A percentile compares a stretch with the other conserved stretches of the same genome.
These are phyloP conservation scores for Triplophysa siluroides DNA, from an alignment of 2,113 vertebrate species.

Conservation along the genomic window DNA sequence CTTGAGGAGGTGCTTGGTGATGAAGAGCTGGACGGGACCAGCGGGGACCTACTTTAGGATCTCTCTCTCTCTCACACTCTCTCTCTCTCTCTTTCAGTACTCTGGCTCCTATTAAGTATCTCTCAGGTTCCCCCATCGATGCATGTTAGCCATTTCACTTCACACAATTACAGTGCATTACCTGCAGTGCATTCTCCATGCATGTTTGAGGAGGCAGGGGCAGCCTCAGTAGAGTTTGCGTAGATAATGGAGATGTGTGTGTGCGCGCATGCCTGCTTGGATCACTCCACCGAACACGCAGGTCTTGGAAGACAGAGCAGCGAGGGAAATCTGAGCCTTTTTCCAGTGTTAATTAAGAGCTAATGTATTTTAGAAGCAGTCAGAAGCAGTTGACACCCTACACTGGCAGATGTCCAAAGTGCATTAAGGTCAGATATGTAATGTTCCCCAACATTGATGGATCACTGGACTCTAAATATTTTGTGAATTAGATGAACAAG, in stretches of 20 bases:
- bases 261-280: conserved; percentile 5
- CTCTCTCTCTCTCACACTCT: neutral
- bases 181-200: conserved; percentile 46
- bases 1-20: no score
- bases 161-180: conserved; percentile 56
- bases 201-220: conserved; percentile 27
- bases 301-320: neutral
- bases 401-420: neutral
- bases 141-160: conserved; percentile 44
- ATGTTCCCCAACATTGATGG: neutral
- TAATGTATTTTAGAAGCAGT: conserved; percentile 2
- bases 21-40: no score
- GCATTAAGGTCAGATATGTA: neutral
- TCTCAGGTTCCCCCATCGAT: conserved; percentile 18
- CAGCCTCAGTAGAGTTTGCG: conserved; percentile 18
- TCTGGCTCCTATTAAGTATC: conserved; percentile 14
- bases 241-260: conserved; percentile 33
- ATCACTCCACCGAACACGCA: conserved; percentile 4
- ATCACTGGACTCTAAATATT: neutral
- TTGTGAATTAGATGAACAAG: neutral
- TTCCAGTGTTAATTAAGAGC: neutral
- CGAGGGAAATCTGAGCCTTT: conserved; percentile 5
- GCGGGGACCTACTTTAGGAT: no score
- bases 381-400: conserved; percentile 8
- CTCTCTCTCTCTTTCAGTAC: conserved; percentile 10